These are phyloP conservation scores for Cottus gobio DNA, from an alignment of 2,113 vertebrate species.

Conservation along the genomic window DNA sequence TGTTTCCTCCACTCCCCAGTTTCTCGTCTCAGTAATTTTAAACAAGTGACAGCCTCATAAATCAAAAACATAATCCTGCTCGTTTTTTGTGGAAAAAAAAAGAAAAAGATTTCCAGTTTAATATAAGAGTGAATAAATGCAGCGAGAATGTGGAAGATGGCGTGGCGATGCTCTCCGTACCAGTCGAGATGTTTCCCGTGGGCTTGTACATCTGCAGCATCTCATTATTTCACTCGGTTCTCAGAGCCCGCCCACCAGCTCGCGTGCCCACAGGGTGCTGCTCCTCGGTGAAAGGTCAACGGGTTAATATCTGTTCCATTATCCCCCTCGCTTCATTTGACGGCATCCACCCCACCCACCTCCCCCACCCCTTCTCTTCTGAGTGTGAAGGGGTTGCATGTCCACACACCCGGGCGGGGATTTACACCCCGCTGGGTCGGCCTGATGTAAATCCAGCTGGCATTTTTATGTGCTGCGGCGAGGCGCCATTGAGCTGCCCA, in stretches of 20 bases:
- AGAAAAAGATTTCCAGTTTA: neutral
- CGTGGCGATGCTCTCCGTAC: neutral
- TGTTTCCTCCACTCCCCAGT: neutral
- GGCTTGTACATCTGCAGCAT: neutral
- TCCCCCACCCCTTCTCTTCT: conserved; percentile 3
- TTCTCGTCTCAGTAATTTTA: neutral
- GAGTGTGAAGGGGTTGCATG: conserved; percentile 13
- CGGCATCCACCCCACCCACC: neutral
- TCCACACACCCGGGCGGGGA: conserved; percentile 60
- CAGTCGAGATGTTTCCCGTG: neutral
- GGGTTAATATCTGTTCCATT: conserved; percentile 52
- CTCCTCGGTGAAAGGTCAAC: conserved; percentile 54
- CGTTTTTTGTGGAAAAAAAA: neutral
- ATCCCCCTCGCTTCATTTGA: conserved; percentile 46
- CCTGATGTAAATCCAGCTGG: conserved; percentile 75
- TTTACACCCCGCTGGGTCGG: conserved; percentile 64
- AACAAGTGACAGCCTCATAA: neutral
- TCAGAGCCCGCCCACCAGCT: conserved; percentile 6
- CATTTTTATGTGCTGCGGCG: conserved; percentile 79
- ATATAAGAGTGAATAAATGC: neutral
- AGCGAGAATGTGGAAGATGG: neutral
- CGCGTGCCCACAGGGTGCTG: conserved; percentile 21
- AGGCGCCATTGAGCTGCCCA: conserved; percentile 41
- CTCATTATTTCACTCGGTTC: conserved; percentile 11
- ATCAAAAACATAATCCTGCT: conserved; percentile 7